A percentile compares a stretch with the other conserved stretches of the same genome.
Evolutionary conservation across 2,113 vertebrate species (phyloP).

Genomic region (Hypocryptadius cinnamomeus): DNA sequence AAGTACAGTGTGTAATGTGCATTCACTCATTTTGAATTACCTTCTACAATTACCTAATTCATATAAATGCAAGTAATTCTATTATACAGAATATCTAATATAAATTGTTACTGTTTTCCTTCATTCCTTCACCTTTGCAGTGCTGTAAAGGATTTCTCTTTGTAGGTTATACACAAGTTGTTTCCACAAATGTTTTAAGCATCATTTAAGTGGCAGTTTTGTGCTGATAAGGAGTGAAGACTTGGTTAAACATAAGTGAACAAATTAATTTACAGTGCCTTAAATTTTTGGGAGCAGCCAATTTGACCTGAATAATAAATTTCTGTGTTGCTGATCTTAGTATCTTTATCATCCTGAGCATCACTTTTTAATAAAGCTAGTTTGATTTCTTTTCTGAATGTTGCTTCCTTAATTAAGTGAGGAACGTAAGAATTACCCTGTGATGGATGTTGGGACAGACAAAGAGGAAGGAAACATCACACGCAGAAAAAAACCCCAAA

Average conservation of each 20-base stretch:
- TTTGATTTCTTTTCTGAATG: background rate
- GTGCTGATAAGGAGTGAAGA: background rate
- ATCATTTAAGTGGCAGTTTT: background rate
- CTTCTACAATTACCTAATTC: background rate
- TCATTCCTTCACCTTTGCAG: background rate
- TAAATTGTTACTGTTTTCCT: background rate
- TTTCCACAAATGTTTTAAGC: background rate
- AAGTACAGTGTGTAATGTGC: slow-evolving; percentile 23
- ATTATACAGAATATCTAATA: background rate
- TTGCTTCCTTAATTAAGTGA: background rate
- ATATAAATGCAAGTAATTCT: background rate
- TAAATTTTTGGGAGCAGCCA: background rate
- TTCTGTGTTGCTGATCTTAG: background rate
- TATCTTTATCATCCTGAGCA: background rate
- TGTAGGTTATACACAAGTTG: background rate
- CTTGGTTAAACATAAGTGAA: background rate
- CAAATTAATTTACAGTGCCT: background rate
- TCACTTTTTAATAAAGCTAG: background rate
- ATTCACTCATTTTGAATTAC: slow-evolving; percentile 10
- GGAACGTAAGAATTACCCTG: background rate
- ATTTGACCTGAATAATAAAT: background rate
- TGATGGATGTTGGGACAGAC: too few species aligned
- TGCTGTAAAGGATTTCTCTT: background rate
- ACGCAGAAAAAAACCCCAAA: background rate
- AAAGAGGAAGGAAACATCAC: background rate